phyloP scores from a whole-genome alignment of 2,888 invertebrate species.

The Microplitis manilae region DNA sequence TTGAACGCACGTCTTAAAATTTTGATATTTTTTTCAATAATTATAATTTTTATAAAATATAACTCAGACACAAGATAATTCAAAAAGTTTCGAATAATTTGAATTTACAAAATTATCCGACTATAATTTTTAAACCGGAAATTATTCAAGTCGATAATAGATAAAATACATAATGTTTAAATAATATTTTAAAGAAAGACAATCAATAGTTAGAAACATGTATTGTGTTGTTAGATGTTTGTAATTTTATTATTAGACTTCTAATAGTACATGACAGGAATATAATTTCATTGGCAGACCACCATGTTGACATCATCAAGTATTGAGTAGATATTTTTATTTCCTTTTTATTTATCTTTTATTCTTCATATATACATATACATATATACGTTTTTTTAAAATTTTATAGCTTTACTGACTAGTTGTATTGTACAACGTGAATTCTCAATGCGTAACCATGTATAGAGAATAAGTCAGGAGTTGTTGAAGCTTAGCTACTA shows the following conservation, averaged over 20 bases:
- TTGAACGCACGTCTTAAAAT: too few relatives aligned
- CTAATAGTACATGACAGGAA: conserved; percentile 64
- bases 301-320: conserved; percentile 51
- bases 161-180: too few relatives aligned
- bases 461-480: not conserved
- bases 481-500: conserved; percentile 21
- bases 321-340: not conserved
- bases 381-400: not conserved
- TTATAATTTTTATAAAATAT: too few relatives aligned
- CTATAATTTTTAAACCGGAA: too few relatives aligned
- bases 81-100: too few relatives aligned
- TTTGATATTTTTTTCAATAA: too few relatives aligned
- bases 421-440: not conserved
- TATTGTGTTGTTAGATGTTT: conserved; percentile 52
- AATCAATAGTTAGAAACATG: too few relatives aligned
- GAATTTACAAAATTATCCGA: too few relatives aligned
- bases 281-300: conserved; percentile 59
- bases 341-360: not conserved
- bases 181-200: too few relatives aligned
- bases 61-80: too few relatives aligned
- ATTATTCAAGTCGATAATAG: too few relatives aligned
- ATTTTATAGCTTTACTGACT: not conserved
- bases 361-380: not conserved
- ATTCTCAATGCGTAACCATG: conserved; percentile 24
- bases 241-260: conserved; percentile 63